Evolutionary conservation across 2,888 invertebrate species (phyloP).

Genomic region (Lycia hirtaria): DNA sequence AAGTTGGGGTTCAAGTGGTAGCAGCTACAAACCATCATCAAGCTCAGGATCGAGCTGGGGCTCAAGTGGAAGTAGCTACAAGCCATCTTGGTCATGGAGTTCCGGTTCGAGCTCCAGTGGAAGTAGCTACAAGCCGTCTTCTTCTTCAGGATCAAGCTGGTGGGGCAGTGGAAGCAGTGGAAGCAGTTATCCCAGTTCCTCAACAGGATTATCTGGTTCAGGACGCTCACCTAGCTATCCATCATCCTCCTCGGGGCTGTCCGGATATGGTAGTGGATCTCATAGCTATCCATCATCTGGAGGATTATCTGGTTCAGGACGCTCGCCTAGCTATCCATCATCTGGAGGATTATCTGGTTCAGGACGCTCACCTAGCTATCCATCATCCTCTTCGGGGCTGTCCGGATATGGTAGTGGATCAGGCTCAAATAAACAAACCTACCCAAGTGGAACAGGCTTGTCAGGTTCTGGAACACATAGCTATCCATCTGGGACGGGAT

Average conservation of each 20-base stretch:
- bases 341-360: conserved; percentile 49
- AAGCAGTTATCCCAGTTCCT: conserved; percentile 29
- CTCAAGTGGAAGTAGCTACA: conserved; percentile 23
- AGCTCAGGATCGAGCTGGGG: conserved; percentile 25
- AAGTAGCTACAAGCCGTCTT: conserved; percentile 32
- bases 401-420: conserved; percentile 28
- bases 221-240: conserved; percentile 2
- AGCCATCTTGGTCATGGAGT: conserved; percentile 37
- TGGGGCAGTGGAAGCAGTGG: no score
- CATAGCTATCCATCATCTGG: conserved; percentile 31
- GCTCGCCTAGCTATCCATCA: conserved; percentile 14
- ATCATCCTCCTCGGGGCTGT: conserved; percentile 39
- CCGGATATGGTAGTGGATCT: conserved; percentile 19
- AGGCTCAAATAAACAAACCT: conserved; percentile 26
- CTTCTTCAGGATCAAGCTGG: conserved; percentile 32
- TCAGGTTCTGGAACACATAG: conserved; percentile 27
- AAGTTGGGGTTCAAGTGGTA: conserved; percentile 18
- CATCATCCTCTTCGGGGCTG: conserved; percentile 36
- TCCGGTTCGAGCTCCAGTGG: conserved; percentile 32
- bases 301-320: conserved; percentile 42
- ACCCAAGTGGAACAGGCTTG: conserved; percentile 34
- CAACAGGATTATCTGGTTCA: conserved; percentile 26
- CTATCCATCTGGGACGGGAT: conserved; percentile 42
- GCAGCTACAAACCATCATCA: conserved; percentile 36
- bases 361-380: conserved; percentile 22